These are phyloP conservation scores for Epiblema foenella DNA, from an alignment of 2,888 invertebrate species.

Conservation along the genomic window DNA sequence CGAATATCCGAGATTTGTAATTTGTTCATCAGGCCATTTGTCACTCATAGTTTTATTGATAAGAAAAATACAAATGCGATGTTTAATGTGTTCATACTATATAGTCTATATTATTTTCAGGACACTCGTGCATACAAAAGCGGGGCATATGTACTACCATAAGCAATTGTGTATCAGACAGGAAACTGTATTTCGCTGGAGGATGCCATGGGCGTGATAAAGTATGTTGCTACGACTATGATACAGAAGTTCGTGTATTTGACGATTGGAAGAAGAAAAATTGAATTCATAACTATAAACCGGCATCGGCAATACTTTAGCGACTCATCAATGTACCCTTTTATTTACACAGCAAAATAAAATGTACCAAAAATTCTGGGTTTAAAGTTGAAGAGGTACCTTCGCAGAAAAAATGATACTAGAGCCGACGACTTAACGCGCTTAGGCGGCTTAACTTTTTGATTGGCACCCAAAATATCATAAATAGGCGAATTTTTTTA, in stretches of 20 bases:
- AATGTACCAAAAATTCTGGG: neutral
- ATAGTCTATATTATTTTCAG: neutral
- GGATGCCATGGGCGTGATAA: neutral
- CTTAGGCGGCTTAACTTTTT: no score
- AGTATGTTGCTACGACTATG: conserved; percentile 12
- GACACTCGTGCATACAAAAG: neutral
- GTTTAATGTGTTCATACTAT: neutral
- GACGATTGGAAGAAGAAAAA: neutral
- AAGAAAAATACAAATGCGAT: neutral
- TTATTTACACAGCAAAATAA: neutral
- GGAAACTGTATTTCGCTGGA: conserved; percentile 2
- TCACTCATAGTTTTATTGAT: neutral
- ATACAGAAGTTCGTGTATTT: neutral
- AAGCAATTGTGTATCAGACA: neutral
- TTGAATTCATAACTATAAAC: neutral
- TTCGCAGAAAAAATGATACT: no score
- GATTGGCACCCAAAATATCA: no score
- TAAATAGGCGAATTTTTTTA: no score
- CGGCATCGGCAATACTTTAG: neutral
- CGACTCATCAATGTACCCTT: neutral
- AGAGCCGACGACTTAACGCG: no score
- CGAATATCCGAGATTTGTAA: neutral
- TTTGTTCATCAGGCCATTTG: neutral
- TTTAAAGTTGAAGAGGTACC: no score
- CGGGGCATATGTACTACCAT: neutral